Evolutionary conservation across 2,797 vertebrate species (phyloP).

Genomic region (Ciconia nigra): DNA sequence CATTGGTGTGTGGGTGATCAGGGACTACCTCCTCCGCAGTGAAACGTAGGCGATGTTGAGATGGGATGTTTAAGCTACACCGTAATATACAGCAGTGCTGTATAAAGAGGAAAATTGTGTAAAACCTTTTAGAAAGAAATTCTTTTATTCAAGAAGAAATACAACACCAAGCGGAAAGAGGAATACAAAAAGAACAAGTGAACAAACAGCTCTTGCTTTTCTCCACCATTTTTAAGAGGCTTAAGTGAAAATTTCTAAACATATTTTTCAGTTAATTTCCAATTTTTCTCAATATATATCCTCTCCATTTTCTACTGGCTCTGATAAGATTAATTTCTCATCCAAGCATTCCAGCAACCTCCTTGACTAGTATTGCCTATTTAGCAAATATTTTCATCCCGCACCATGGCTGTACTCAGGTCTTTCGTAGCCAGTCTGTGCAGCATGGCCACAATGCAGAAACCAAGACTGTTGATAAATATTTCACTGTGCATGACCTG

Average conservation of each 20-base stretch:
- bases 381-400: not conserved
- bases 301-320: not conserved
- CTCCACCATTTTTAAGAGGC: not conserved
- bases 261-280: not conserved
- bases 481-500: not conserved
- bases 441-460: not conserved
- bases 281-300: not conserved
- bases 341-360: not conserved
- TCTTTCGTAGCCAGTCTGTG: not conserved
- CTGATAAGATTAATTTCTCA: not conserved
- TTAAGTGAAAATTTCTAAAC: not conserved
- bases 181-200: not conserved
- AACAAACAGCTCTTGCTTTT: not conserved
- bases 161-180: not conserved
- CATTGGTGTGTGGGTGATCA: not conserved
- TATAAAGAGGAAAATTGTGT: not conserved
- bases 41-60: rapidly evolving
- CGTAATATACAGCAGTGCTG: not conserved
- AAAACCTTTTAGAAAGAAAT: not conserved
- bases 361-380: not conserved
- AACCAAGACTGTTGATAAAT: not conserved
- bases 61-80: not conserved
- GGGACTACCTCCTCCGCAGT: not conserved
- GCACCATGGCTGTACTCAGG: not conserved
- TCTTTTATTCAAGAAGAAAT: not conserved